phyloP scores from a whole-genome alignment of 1,140 invertebrate genomes.

The Euura lappo region DNA sequence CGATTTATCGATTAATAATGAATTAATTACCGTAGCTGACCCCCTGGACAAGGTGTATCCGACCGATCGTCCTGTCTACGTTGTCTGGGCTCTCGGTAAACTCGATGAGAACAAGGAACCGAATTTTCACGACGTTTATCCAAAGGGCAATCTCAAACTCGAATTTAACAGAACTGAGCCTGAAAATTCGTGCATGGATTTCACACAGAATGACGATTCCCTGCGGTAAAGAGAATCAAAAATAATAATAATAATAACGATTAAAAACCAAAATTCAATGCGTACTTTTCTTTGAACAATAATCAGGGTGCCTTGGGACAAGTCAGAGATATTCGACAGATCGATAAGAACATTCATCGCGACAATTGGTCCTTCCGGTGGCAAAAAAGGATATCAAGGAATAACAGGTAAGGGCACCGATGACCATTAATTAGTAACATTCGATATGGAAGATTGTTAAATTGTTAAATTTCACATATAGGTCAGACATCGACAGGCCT shows the following conservation, averaged over 20 bases:
- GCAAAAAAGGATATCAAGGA: slow-evolving; percentile 76
- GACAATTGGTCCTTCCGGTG: slow-evolving; percentile 82
- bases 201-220: slow-evolving; percentile 61
- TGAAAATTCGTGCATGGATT: slow-evolving; percentile 73
- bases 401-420: slow-evolving; percentile 66
- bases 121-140: slow-evolving; percentile 83
- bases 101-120: slow-evolving; percentile 82
- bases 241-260: not conserved
- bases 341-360: slow-evolving; percentile 78
- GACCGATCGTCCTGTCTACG: slow-evolving; percentile 68
- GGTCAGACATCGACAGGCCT: slow-evolving; percentile 66
- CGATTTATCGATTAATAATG: slow-evolving; percentile 12
- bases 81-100: slow-evolving; percentile 87
- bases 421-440: slow-evolving; percentile 9
- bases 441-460: not conserved
- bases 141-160: slow-evolving; percentile 71
- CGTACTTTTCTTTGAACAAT: slow-evolving; percentile 30
- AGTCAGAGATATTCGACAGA: slow-evolving; percentile 77
- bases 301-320: slow-evolving; percentile 73
- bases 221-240: slow-evolving; percentile 32
- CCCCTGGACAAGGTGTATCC: slow-evolving; percentile 78
- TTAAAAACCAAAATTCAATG: not conserved
- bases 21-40: slow-evolving; percentile 65
- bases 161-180: slow-evolving; percentile 71
- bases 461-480: slow-evolving; percentile 28